Conservation (phyloP, 1,140 invertebrate genomes). For the Aphidius gifuensis region DNA sequence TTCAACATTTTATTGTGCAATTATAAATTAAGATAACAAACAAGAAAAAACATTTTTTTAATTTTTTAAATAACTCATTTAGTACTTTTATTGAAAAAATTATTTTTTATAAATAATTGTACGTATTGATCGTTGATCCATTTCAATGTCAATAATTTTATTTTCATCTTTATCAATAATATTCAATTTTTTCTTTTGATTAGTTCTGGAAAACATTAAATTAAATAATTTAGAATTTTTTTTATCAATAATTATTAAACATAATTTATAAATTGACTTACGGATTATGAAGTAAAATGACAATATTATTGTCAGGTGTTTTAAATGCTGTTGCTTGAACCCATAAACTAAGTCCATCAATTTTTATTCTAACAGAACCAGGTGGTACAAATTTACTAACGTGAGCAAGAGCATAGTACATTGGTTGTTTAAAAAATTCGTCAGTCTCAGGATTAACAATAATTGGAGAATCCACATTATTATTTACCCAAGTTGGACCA, state of each 20-base stretch:
- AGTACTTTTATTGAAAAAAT: too few relatives aligned
- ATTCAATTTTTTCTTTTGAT: not conserved
- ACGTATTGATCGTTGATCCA: not conserved
- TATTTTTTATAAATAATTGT: constrained; percentile 1
- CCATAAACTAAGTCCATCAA: too few relatives aligned
- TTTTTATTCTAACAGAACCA: constrained; percentile 56
- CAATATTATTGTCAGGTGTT: constrained; percentile 5
- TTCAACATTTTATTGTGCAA: too few relatives aligned
- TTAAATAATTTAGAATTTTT: too few relatives aligned
- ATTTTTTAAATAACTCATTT: too few relatives aligned
- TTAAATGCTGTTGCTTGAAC: not conserved
- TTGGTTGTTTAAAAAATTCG: constrained; percentile 88
- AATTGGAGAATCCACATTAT: constrained; percentile 75
- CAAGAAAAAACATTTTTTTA: too few relatives aligned
- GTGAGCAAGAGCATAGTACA: constrained; percentile 84
- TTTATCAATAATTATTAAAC: not conserved
- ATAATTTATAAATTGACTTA: not conserved
- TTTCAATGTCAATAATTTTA: not conserved
- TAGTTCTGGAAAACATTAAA: not conserved
- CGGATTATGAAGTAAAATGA: not conserved
- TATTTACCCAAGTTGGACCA: constrained; percentile 77
- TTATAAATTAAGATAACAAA: too few relatives aligned
- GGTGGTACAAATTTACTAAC: constrained; percentile 78
- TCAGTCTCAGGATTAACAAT: constrained; percentile 64
- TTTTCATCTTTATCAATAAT: not conserved